phyloP scores from a whole-genome alignment of 2,113 vertebrate species.

The Dicentrarchus labrax region DNA sequence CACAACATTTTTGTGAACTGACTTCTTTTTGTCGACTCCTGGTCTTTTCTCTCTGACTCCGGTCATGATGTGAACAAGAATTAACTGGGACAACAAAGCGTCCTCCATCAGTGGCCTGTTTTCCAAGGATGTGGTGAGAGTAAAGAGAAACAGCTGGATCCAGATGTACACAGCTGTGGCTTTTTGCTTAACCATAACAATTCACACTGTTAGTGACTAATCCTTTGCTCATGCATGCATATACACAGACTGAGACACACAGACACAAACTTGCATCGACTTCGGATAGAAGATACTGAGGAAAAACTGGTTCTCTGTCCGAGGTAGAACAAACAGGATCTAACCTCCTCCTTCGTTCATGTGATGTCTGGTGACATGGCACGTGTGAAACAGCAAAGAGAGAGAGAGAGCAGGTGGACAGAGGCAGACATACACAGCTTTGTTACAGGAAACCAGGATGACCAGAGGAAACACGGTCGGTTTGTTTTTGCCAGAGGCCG shows the following conservation, averaged over 20 bases:
- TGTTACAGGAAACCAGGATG: conserved; percentile 49
- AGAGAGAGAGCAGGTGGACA: conserved; percentile 2
- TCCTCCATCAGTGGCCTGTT: conserved; percentile 9
- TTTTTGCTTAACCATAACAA: conserved; percentile 49
- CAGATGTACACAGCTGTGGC: conserved; percentile 67
- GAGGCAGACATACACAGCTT: conserved; percentile 17
- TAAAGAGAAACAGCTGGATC: conserved; percentile 67
- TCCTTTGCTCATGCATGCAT: conserved; percentile 44
- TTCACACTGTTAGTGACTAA: conserved; percentile 66
- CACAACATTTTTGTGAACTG: not conserved
- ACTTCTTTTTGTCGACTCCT: not conserved
- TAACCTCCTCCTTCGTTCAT: conserved; percentile 11
- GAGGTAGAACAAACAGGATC: conserved; percentile 50
- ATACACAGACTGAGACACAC: conserved; percentile 16
- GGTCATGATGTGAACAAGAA: not conserved
- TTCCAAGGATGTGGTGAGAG: conserved; percentile 39
- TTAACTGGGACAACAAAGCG: conserved; percentile 20
- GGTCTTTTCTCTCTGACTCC: conserved; percentile 1
- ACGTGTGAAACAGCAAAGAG: not conserved
- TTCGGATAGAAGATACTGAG: conserved; percentile 15
- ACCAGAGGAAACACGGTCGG: conserved; percentile 34
- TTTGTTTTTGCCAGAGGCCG: conserved; percentile 44
- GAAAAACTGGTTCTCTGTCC: conserved; percentile 29
- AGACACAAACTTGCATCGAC: not conserved
- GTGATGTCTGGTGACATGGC: conserved; percentile 7